Conservation (phyloP, 2,888 invertebrate genomes). For the Vesta saturnalis region DNA sequence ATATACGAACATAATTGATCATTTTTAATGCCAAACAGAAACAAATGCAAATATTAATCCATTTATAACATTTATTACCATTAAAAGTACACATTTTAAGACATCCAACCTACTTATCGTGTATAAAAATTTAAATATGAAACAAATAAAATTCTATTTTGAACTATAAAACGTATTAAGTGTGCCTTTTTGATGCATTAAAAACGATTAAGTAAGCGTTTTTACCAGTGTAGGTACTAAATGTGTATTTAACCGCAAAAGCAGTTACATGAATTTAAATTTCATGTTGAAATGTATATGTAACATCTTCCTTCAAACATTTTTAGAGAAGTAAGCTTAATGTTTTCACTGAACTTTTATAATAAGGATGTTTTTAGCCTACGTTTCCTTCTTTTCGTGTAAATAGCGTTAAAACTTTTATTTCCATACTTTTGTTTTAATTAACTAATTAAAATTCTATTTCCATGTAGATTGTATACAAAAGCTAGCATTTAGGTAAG, state of each 20-base stretch:
- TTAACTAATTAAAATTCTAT: conserved; percentile 15
- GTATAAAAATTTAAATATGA: too few species aligned
- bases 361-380: neutral
- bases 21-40: too few species aligned
- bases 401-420: conserved; percentile 2
- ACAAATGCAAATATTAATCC: too few species aligned
- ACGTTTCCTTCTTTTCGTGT: conserved; percentile 3
- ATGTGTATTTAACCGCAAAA: neutral
- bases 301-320: neutral
- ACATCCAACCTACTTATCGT: too few species aligned
- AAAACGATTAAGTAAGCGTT: neutral
- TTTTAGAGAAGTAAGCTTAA: neutral
- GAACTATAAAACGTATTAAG: neutral
- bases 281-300: neutral
- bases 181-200: neutral
- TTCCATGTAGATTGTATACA: conserved; percentile 5
- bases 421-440: conserved; percentile 9
- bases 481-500: neutral
- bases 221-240: neutral
- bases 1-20: too few species aligned
- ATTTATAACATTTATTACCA: too few species aligned
- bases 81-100: too few species aligned
- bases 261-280: neutral
- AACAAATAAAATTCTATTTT: neutral
- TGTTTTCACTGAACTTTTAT: neutral